Percentiles rank a stretch among this genome's conserved stretches.
Conservation (phyloP, 2,113 vertebrate genomes). For the Globicephala melas region DNA sequence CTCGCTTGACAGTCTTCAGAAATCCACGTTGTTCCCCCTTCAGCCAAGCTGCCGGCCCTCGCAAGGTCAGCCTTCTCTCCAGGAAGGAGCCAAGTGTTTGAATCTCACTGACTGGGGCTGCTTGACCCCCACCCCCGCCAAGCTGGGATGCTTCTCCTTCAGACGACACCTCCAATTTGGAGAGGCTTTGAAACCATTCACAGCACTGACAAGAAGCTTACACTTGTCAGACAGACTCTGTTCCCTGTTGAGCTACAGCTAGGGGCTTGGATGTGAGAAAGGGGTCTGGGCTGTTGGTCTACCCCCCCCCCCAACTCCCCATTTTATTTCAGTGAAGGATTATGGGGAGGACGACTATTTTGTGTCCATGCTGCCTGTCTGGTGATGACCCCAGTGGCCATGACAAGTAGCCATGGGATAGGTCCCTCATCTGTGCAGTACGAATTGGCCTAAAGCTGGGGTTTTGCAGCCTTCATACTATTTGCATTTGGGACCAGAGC, state of each 20-base stretch:
- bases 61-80: conserved; percentile 74
- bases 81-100: conserved; percentile 63
- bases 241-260: conserved; percentile 25
- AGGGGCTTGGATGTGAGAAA: conserved; percentile 42
- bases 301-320: background rate
- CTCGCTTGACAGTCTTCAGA: conserved; percentile 81
- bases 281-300: background rate
- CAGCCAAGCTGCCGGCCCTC: conserved; percentile 66
- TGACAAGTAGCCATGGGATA: rapidly evolving
- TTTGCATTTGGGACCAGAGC: background rate
- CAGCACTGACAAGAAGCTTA: conserved; percentile 58
- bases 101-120: conserved; percentile 58
- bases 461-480: background rate
- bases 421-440: rapidly evolving
- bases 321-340: background rate
- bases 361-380: background rate
- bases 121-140: background rate
- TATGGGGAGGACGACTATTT: background rate
- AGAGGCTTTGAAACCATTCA: conserved; percentile 66
- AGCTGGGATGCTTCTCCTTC: conserved; percentile 56
- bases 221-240: conserved; percentile 33
- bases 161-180: conserved; percentile 39
- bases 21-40: conserved; percentile 73
- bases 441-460: background rate
- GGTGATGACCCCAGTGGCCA: background rate